phyloP scores from a whole-genome alignment of 2,888 invertebrate genomes.

The Trichogramma evanescens region DNA sequence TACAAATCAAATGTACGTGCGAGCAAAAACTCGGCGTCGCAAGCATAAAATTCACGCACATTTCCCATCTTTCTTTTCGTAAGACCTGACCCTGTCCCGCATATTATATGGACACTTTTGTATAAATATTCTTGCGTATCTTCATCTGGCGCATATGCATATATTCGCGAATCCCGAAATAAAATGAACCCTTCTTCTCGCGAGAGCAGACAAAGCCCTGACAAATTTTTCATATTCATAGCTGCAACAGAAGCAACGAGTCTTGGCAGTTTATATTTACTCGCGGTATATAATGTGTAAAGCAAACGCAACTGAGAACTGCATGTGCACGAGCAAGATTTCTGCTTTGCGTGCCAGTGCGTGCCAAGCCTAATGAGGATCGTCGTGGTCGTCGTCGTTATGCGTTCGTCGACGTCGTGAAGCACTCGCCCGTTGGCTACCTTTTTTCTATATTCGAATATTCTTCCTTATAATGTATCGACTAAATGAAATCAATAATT shows the following conservation, averaged over 20 bases:
- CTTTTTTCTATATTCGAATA: too few relatives aligned
- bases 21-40: too few relatives aligned
- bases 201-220: constrained; percentile 1
- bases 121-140: background rate
- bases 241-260: background rate
- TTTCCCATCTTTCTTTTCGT: too few relatives aligned
- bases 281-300: background rate
- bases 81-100: too few relatives aligned
- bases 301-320: constrained; percentile 1
- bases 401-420: too few relatives aligned
- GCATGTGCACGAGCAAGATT: background rate
- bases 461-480: too few relatives aligned
- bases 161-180: constrained; percentile 6
- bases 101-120: too few relatives aligned
- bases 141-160: background rate
- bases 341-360: constrained; percentile 14
- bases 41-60: too few relatives aligned
- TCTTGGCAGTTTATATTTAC: constrained; percentile 10
- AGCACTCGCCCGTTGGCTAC: too few relatives aligned
- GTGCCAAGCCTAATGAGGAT: constrained; percentile 36
- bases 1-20: too few relatives aligned
- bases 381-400: constrained; percentile 8
- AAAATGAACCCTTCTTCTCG: background rate
- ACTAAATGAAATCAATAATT: too few relatives aligned
- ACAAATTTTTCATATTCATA: constrained; percentile 14